A percentile compares a stretch with the other conserved stretches of the same genome.
Evolutionary conservation across 2,888 invertebrate genomes (phyloP).

Genomic region (Notocelia uddmanniana): DNA sequence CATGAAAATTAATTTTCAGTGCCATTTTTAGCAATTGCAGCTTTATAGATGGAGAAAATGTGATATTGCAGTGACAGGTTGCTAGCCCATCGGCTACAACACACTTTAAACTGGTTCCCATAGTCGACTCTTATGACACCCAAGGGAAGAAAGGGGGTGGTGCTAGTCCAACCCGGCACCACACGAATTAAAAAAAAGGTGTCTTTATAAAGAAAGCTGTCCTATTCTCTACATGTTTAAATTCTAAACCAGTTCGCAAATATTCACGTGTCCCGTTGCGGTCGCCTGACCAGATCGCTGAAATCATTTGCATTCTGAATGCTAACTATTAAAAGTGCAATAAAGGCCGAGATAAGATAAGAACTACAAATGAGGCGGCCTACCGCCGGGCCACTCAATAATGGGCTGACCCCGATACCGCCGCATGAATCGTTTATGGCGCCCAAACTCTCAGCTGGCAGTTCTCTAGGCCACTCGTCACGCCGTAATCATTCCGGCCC

Average conservation of each 20-base stretch:
- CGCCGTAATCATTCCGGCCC: background rate
- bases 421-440: constrained; percentile 35
- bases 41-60: too few species aligned
- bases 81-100: too few species aligned
- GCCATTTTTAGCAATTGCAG: too few species aligned
- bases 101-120: too few species aligned
- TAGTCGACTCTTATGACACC: too few species aligned
- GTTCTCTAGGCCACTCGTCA: constrained; percentile 7
- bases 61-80: too few species aligned
- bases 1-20: too few species aligned
- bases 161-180: too few species aligned
- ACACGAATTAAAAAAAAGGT: too few species aligned
- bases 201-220: too few species aligned
- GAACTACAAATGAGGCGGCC: constrained; percentile 28
- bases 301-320: constrained; percentile 25
- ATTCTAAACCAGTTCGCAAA: background rate
- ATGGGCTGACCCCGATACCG: constrained; percentile 46
- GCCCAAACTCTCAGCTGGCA: background rate
- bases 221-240: background rate
- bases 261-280: background rate
- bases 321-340: constrained; percentile 24
- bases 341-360: constrained; percentile 49
- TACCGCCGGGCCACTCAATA: background rate
- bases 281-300: background rate
- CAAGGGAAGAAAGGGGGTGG: too few species aligned